A percentile compares a stretch with the other conserved stretches of the same genome.
These are phyloP conservation scores for Microcebus jonahi DNA, from an alignment of 2,113 vertebrate genomes.

Conservation along the genomic window DNA sequence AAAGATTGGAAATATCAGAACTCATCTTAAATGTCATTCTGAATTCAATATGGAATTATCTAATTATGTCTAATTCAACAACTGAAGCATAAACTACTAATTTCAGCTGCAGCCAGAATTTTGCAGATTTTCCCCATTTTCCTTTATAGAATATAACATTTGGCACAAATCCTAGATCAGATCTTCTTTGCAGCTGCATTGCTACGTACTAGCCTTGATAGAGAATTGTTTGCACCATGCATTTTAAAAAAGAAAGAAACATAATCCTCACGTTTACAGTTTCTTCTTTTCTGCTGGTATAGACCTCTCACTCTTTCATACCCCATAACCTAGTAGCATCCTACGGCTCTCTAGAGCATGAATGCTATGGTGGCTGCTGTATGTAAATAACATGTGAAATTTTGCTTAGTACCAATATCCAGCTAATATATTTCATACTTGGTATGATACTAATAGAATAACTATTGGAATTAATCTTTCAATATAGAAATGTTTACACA, in stretches of 20 bases:
- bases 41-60: conserved; percentile 62
- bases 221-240: background rate
- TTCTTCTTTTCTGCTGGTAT: background rate
- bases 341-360: fast-evolving
- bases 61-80: conserved; percentile 53
- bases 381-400: background rate
- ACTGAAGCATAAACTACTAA: conserved; percentile 50
- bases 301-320: fast-evolving
- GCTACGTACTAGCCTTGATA: background rate
- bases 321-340: fast-evolving
- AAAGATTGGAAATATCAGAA: conserved; percentile 71
- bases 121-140: conserved; percentile 28
- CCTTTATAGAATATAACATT: background rate
- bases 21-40: conserved; percentile 68
- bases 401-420: fast-evolving
- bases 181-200: background rate
- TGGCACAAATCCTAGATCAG: conserved; percentile 41
- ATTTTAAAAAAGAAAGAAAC: too few species aligned
- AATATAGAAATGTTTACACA: background rate
- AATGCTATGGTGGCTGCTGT: background rate
- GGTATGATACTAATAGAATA: background rate
- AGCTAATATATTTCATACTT: background rate
- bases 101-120: conserved; percentile 40
- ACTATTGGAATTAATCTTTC: background rate
- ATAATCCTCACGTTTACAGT: background rate